phyloP scores from a whole-genome alignment of 1,140 invertebrate species.

The Trinorchestia longiramus region DNA sequence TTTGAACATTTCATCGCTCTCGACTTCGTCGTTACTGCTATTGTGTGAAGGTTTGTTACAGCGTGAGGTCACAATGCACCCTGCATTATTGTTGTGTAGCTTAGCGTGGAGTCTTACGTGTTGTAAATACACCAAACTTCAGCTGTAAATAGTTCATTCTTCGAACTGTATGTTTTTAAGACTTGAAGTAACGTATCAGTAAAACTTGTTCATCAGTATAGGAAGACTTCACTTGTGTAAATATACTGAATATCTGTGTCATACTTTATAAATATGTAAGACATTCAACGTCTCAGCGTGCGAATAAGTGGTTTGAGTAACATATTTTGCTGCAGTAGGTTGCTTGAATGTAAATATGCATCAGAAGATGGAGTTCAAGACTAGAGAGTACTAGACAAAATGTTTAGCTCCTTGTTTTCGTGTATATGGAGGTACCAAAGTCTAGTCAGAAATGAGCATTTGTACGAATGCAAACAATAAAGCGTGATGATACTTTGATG shows the following conservation, averaged over 20 bases:
- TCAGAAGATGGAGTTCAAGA: not conserved
- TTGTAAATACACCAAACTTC: not conserved
- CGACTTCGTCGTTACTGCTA: not conserved
- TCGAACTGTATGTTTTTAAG: not conserved
- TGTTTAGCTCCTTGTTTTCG: not conserved
- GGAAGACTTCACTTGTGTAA: not conserved
- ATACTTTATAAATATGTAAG: not conserved
- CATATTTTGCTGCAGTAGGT: not conserved
- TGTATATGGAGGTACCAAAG: not conserved
- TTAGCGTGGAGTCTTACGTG: not conserved
- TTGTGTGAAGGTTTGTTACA: not conserved
- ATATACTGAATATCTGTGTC: not conserved
- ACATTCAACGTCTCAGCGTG: not conserved
- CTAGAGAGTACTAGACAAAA: not conserved
- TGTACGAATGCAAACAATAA: not conserved
- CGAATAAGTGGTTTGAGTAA: not conserved
- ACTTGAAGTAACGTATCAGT: not conserved
- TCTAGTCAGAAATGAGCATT: not conserved
- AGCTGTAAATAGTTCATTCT: not conserved
- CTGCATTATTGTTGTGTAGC: not conserved
- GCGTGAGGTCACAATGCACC: not conserved
- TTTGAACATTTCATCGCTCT: not conserved
- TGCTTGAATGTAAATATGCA: not conserved
- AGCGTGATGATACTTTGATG: not conserved
- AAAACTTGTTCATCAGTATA: not conserved